Percentiles rank a stretch among this genome's conserved stretches.
Conservation (phyloP, 2,113 vertebrate species). For the Eonycteris spelaea region DNA sequence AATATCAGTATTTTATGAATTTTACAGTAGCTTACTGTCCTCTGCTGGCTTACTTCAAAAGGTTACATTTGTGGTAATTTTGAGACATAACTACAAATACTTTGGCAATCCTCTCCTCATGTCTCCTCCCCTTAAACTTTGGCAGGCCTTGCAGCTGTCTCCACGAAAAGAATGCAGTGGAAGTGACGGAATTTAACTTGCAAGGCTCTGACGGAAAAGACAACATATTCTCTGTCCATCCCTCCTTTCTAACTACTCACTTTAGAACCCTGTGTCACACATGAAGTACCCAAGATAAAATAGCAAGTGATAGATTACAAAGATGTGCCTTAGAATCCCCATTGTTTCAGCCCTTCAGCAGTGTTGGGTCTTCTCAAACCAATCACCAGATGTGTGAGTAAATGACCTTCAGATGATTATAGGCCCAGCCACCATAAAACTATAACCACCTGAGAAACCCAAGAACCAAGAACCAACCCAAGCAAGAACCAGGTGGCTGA, state of each 20-base stretch:
- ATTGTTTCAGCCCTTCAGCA: background rate
- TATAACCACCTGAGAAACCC: background rate
- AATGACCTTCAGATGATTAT: background rate
- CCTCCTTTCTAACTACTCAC: background rate
- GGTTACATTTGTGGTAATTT: background rate
- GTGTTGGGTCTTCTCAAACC: background rate
- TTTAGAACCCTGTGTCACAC: background rate
- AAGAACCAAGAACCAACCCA: background rate
- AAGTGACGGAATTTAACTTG: background rate
- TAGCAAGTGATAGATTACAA: background rate
- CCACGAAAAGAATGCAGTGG: background rate
- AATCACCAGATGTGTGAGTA: background rate
- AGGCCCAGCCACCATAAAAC: background rate
- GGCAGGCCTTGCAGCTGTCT: background rate
- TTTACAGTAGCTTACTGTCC: background rate
- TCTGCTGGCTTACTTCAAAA: background rate
- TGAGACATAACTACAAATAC: background rate
- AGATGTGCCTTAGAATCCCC: background rate
- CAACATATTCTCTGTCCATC: background rate
- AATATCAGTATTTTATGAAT: background rate
- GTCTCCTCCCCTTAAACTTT: background rate
- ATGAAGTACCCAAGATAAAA: background rate
- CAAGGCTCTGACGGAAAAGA: background rate
- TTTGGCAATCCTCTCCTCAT: background rate
- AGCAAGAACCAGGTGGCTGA: background rate